phyloP scores from a whole-genome alignment of 2,113 vertebrate species.

The Amblyopsis rosae region DNA sequence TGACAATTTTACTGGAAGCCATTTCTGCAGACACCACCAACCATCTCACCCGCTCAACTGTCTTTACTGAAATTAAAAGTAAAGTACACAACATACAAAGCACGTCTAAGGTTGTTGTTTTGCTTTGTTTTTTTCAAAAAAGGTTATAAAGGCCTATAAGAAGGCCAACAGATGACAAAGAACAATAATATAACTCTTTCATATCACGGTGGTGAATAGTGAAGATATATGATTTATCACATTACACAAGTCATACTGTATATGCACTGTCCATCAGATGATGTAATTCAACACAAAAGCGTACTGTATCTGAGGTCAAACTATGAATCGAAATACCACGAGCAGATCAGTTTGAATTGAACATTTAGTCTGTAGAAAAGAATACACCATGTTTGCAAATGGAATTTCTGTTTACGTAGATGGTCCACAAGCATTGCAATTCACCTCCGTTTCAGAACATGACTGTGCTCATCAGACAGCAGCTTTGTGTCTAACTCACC shows the following conservation, averaged over 20 bases:
- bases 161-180: conserved; percentile 73
- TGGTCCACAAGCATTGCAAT: conserved; percentile 4
- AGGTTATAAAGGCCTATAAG: conserved; percentile 68
- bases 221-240: conserved; percentile 72
- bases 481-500: conserved; percentile 25
- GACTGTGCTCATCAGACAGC: conserved; percentile 23
- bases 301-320: conserved; percentile 55
- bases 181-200: conserved; percentile 66
- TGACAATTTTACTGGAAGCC: conserved; percentile 61
- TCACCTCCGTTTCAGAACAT: conserved; percentile 13
- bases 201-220: conserved; percentile 65
- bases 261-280: conserved; percentile 61
- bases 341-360: conserved; percentile 51
- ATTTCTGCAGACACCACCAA: conserved; percentile 68
- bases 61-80: conserved; percentile 70
- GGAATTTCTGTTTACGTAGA: conserved; percentile 15
- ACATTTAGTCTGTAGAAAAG: conserved; percentile 63
- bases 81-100: conserved; percentile 70
- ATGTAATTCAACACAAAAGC: conserved; percentile 57
- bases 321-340: conserved; percentile 45
- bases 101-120: conserved; percentile 60
- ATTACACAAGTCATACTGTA: conserved; percentile 70
- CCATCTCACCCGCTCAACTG: conserved; percentile 63
- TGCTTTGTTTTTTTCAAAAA: conserved; percentile 42
- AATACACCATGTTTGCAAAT: conserved; percentile 29